Conservation (phyloP, 2,797 vertebrate species). For the Florisuga fusca region DNA sequence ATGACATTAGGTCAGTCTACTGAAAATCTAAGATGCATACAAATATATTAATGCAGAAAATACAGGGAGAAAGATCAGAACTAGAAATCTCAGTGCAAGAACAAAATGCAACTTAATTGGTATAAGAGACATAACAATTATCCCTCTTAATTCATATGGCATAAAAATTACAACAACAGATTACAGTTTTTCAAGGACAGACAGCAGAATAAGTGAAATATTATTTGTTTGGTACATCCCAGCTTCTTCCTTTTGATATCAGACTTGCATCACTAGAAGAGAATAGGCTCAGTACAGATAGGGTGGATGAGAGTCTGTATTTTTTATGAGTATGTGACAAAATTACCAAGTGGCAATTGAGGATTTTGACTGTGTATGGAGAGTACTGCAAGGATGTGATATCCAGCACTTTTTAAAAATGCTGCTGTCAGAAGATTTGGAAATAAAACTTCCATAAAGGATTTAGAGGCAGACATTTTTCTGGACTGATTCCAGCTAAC, state of each 20-base stretch:
- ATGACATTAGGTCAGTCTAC: neutral
- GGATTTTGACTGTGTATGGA: neutral
- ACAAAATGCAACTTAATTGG: neutral
- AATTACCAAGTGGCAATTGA: neutral
- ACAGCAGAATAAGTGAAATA: neutral
- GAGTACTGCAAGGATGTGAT: neutral
- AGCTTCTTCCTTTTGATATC: neutral
- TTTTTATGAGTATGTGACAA: neutral
- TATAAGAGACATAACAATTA: neutral
- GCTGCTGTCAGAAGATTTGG: neutral
- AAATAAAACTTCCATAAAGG: neutral
- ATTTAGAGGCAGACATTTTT: neutral
- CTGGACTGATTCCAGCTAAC: neutral
- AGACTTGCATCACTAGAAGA: neutral
- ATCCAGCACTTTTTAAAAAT: neutral
- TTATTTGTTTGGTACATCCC: neutral
- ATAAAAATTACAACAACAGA: neutral
- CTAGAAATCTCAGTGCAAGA: neutral
- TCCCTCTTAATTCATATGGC: neutral
- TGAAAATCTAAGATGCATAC: neutral
- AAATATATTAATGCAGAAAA: neutral
- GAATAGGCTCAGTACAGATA: neutral
- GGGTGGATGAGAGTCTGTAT: neutral
- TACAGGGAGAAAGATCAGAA: neutral
- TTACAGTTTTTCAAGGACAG: neutral